A percentile compares a stretch with the other conserved stretches of the same genome.
Conservation (phyloP, 2,888 invertebrate genomes). For the Drosophila bunnanda region DNA sequence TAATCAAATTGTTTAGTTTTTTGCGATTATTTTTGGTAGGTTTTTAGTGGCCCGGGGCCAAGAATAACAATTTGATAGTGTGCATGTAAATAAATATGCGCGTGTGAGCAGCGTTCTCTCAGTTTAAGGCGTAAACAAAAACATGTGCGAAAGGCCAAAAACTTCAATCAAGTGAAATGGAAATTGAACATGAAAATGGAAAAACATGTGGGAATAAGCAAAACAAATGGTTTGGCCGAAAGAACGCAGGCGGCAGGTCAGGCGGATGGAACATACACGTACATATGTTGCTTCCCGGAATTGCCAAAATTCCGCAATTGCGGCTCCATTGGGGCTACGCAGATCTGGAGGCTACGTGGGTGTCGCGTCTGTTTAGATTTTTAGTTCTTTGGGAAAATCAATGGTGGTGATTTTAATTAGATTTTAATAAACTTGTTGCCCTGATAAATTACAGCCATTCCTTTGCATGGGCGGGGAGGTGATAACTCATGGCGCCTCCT, state of each 20-base stretch:
- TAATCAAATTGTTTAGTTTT: conserved; percentile 31
- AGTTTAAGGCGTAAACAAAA: conserved; percentile 47
- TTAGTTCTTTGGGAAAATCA: conserved; percentile 11
- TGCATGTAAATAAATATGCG: conserved; percentile 31
- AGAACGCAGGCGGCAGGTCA: conserved; percentile 37
- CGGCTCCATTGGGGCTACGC: conserved; percentile 40
- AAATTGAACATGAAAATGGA: conserved; percentile 41
- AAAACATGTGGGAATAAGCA: conserved; percentile 43
- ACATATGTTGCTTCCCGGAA: conserved; percentile 32
- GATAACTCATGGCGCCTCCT: conserved; percentile 45
- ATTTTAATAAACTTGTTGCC: conserved; percentile 45
- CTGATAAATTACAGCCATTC: conserved; percentile 33
- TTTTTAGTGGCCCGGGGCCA: conserved; percentile 24
- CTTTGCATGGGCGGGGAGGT: conserved; percentile 12
- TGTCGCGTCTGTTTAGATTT: conserved; percentile 57
- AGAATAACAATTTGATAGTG: conserved; percentile 25
- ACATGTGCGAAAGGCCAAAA: conserved; percentile 52
- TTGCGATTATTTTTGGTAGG: conserved; percentile 24
- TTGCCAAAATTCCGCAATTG: conserved; percentile 39
- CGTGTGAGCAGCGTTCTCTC: conserved; percentile 16
- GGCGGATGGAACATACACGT: conserved; percentile 38
- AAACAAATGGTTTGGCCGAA: conserved; percentile 30
- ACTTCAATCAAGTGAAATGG: conserved; percentile 55
- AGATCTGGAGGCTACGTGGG: conserved; percentile 43
- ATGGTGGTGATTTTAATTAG: conserved; percentile 29